These are phyloP conservation scores for Hyposoter dolosus DNA, from an alignment of 2,888 invertebrate genomes.

Conservation along the genomic window DNA sequence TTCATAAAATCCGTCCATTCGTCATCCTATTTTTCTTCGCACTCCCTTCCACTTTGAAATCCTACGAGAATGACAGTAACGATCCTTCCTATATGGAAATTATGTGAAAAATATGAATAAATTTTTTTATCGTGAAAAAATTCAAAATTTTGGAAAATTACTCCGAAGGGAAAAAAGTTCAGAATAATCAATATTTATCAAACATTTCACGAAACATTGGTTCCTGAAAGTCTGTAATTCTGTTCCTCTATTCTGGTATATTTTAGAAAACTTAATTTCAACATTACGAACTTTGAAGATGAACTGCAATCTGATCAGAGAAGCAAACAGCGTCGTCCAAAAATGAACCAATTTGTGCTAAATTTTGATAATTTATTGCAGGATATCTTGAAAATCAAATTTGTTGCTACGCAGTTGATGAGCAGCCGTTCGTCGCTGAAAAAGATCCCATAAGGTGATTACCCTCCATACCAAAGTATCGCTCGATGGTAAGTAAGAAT, in stretches of 20 bases:
- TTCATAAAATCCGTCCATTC: not conserved
- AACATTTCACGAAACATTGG: not conserved
- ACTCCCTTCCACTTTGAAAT: not conserved
- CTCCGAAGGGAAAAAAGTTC: not conserved
- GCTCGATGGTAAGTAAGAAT: not conserved
- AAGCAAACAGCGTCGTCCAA: no score
- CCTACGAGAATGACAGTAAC: not conserved
- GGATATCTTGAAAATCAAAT: constrained; percentile 93
- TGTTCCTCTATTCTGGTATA: not conserved
- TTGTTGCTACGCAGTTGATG: constrained; percentile 90
- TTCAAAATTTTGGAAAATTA: not conserved
- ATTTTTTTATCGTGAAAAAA: not conserved
- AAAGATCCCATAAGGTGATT: not conserved
- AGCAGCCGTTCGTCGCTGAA: not conserved
- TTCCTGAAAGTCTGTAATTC: not conserved
- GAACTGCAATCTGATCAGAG: no score
- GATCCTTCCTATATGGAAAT: not conserved
- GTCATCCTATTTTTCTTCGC: not conserved
- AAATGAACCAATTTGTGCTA: no score
- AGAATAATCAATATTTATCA: not conserved
- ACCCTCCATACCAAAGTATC: not conserved
- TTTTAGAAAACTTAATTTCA: not conserved
- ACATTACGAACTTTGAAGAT: no score
- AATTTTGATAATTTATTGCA: not conserved
- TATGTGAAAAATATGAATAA: not conserved